Conservation (phyloP, 2,797 vertebrate genomes). For the Phylloscopus collybita region DNA sequence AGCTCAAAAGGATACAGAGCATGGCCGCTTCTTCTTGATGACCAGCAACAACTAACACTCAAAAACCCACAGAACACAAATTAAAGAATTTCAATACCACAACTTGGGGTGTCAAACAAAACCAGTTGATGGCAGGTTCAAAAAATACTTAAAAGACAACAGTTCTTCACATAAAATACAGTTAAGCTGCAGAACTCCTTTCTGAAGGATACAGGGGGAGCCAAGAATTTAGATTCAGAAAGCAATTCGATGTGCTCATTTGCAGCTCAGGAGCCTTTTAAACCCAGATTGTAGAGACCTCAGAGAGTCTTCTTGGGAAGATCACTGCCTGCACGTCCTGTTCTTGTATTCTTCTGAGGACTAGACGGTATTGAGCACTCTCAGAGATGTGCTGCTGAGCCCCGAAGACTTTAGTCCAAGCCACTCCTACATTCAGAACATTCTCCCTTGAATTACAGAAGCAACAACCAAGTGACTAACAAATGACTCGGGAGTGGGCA, state of each 20-base stretch:
- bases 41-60: not conserved
- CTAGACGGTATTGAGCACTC: not conserved
- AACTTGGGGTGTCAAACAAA: not conserved
- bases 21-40: not conserved
- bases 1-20: conserved; percentile 7
- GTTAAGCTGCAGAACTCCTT: not conserved
- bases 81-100: not conserved
- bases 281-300: not conserved
- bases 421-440: not conserved
- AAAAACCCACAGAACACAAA: not conserved
- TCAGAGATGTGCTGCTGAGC: not conserved
- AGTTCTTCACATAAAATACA: not conserved
- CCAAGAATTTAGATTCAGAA: not conserved
- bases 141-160: not conserved
- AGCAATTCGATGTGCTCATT: not conserved
- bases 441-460: conserved; percentile 5
- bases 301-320: not conserved
- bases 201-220: not conserved
- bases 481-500: not conserved
- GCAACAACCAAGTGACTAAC: conserved; percentile 47
- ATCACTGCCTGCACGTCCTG: not conserved
- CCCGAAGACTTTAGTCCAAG: not conserved
- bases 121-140: not conserved
- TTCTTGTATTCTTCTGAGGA: not conserved
- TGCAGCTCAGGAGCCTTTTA: not conserved